Conservation (phyloP, 2,113 vertebrate species). For the Python bivittatus region DNA sequence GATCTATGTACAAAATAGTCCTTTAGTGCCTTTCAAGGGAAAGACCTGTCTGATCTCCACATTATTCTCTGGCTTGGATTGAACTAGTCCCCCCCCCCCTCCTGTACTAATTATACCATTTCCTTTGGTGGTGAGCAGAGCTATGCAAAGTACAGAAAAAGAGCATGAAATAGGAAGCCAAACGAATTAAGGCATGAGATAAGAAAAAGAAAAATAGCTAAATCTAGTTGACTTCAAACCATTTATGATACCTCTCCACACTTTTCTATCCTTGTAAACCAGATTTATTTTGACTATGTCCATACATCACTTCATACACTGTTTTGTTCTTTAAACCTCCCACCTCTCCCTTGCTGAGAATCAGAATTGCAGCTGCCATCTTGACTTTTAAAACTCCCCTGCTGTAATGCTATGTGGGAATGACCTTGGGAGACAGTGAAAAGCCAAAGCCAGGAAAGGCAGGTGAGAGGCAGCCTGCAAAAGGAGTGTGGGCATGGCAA, state of each 20-base stretch:
- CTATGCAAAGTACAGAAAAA: background rate
- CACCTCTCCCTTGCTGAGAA: background rate
- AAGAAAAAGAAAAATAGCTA: background rate
- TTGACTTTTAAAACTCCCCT: background rate
- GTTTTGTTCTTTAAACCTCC: background rate
- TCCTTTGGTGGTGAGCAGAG: background rate
- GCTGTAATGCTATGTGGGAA: background rate
- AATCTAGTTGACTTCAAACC: background rate
- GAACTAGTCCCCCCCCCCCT: background rate
- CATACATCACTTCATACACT: background rate
- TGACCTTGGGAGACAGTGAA: background rate
- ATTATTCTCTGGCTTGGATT: background rate
- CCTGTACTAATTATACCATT: background rate
- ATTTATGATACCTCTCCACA: background rate
- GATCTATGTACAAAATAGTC: background rate
- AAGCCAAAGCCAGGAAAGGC: too few relatives aligned
- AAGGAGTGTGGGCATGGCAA: background rate
- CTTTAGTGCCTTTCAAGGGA: background rate
- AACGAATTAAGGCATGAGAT: background rate
- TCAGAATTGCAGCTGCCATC: background rate
- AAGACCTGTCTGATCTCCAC: background rate
- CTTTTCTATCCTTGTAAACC: background rate
- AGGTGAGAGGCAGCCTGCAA: background rate
- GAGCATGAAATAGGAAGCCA: background rate
- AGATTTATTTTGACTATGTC: background rate